Evolutionary conservation across 2,797 vertebrate genomes (phyloP).

Genomic region (Mormyrops attenuatus): DNA sequence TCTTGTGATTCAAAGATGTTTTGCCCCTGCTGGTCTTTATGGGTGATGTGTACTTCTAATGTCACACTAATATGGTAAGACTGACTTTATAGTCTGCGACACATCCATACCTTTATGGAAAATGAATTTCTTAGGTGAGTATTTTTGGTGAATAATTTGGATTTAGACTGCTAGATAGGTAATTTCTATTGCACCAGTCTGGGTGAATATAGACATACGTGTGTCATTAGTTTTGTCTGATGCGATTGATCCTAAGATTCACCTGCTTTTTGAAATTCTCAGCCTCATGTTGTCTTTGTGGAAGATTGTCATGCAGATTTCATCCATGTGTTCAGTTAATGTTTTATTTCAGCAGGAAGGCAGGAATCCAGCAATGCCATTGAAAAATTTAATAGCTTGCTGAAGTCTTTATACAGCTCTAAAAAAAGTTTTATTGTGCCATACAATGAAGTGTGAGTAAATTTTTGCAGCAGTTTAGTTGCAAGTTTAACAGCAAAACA

Average conservation of each 20-base stretch:
- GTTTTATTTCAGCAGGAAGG: background rate
- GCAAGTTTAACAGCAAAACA: background rate
- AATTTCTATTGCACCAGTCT: background rate
- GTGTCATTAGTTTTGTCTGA: background rate
- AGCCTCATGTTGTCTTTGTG: background rate
- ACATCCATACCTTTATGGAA: background rate
- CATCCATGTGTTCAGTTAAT: background rate
- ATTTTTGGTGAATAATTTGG: constrained; percentile 10
- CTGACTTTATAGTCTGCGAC: no score
- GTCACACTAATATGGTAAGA: background rate
- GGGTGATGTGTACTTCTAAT: background rate
- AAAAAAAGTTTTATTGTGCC: background rate
- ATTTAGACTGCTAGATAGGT: background rate
- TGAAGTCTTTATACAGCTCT: background rate
- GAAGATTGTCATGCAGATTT: background rate
- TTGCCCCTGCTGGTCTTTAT: background rate
- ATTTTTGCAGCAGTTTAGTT: background rate
- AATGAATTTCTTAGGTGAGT: background rate
- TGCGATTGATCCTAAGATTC: background rate
- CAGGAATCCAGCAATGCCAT: background rate
- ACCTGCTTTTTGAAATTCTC: background rate
- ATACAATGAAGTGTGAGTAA: background rate
- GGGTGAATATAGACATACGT: background rate
- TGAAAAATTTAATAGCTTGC: background rate
- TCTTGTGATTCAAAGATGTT: background rate